Base-by-base conservation (phyloP, 2,888 invertebrate genomes). In the Lagria hirta region DNA sequence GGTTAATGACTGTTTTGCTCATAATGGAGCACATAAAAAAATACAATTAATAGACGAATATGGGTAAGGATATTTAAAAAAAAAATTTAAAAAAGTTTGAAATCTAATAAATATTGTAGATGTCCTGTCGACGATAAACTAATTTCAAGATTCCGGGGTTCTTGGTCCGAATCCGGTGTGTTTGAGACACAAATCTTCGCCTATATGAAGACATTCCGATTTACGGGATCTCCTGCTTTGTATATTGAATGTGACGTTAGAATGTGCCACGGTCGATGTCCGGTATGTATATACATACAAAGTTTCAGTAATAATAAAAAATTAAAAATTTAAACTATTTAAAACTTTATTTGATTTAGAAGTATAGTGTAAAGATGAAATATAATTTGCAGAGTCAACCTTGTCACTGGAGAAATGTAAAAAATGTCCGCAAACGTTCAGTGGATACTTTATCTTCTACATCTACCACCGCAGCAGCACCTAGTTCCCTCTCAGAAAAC, bases 241-340 rank as follows among this genome's bases (percentile, higher is more conserved):
- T 94, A 94, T 68, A 91, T 94, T 48, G 94, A 94, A 73, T 94
- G 94, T 62, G 94, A 94, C 70, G 93, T 94, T 17, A 77, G 93
- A 56, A 94, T 94, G 94, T 94, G 94, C 69, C 94, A 94, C 69
- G 94, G 94, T 47, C 77, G 91, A 58, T 94, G 94, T 75, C 94
- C 93, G 60, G 94, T 94, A 72, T 82, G 83, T 74, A n/a, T n/a
- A n/a, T n/a, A n/a, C n/a, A n/a, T n/a, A n/a, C n/a, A n/a, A n/a
- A n/a, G n/a, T 8, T 7, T 7, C n/a, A 8, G n/a, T 24, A 5
- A 4, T 4, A 24, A 24, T n/a, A n/a, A n/a, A 6, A 28, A 24
- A 10, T 24, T n/a, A n/a, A 24, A 4, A 24, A 24, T n/a, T 24
- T 24, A 24, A 24, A 5, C 5, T 8, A 13, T 27, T 11, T 30